These are phyloP conservation scores for Probosciger aterrimus DNA, from an alignment of 2,113 vertebrate species.

Conservation along the genomic window DNA sequence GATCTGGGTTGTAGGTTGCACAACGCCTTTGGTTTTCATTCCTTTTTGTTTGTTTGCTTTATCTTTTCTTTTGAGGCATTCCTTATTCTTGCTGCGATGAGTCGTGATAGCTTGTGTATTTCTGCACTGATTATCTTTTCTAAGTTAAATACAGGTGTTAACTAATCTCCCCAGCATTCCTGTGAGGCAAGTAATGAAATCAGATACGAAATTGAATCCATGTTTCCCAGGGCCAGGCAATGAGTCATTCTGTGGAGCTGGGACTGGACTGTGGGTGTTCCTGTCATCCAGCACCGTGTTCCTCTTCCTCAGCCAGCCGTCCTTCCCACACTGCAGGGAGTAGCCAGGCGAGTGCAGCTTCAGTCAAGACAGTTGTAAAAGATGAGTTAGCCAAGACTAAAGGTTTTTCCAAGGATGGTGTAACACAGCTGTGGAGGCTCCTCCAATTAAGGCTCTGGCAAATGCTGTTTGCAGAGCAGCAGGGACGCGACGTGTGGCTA, in stretches of 20 bases:
- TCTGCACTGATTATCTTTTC: background rate
- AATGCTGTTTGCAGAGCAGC: background rate
- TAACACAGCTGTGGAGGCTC: background rate
- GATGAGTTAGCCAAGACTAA: background rate
- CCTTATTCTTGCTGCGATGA: background rate
- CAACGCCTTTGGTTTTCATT: background rate
- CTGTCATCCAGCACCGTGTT: rapidly evolving
- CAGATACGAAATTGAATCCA: background rate
- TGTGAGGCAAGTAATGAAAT: background rate
- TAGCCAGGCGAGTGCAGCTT: background rate
- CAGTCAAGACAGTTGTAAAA: background rate
- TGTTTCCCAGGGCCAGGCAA: background rate
- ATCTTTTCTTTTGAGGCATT: background rate
- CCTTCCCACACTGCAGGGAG: background rate
- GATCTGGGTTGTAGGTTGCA: background rate
- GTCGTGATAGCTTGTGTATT: rapidly evolving
- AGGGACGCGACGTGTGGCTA: rapidly evolving
- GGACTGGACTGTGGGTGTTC: background rate
- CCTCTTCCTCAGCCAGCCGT: background rate
- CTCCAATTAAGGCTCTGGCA: background rate
- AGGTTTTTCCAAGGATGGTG: background rate
- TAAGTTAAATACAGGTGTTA: background rate
- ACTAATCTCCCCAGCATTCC: background rate
- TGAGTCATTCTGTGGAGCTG: background rate
- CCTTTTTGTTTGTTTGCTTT: background rate